Evolutionary conservation across 2,888 invertebrate species (phyloP), one percentile per base, ranked within the genome.

Genomic region (Melitaea athalia): DNA sequence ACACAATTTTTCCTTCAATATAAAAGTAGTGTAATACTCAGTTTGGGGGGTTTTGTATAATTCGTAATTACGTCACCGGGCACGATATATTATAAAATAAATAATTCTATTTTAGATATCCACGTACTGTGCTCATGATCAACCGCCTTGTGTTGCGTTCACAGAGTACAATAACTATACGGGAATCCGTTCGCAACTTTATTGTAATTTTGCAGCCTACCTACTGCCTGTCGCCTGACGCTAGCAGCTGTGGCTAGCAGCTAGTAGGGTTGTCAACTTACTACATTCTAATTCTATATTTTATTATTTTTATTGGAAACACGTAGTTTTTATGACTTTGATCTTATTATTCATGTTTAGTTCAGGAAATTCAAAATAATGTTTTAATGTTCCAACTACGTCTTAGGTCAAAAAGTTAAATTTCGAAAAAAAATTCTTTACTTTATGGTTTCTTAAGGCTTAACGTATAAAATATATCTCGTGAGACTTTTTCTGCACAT

Each of bases 51-150:
- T 53, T 77, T 77, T 80, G 71, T 82, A 78, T 81, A 87, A 84
- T 89, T 86, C 82, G 83, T 82, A 85, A 83, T 84, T 80, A 87
- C 88, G 86, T 84, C 84, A 87, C 89, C 38, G 15, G 90, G 86
- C 89, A 90, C 87, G 77, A 84, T 81, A 85, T 82, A 24, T 2
- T 24, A 85, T 87, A 88, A 90, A 91, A 88, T 85, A 82, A 81
- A 86, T 83, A 84, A 89, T 82, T 91, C 92, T 92, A 92, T 92
- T 92, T 92, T 89, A 82, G 84, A 81, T 86, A 81, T 73, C 78
- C 92, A 92, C 89, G 91, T 86, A 85, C 83, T 72, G 77, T 72
- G 82, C 87, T 91, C 91, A 89, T 91, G 91, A 84, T 89, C 82
- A 80, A 79, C 83, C 81, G 82, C 85, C 88, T 86, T 88, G 86